A percentile compares a stretch with the other conserved stretches of the same genome.
These are phyloP conservation scores for Drosophila malerkotliana DNA, from an alignment of 1,140 invertebrate species.

Conservation along the genomic window DNA sequence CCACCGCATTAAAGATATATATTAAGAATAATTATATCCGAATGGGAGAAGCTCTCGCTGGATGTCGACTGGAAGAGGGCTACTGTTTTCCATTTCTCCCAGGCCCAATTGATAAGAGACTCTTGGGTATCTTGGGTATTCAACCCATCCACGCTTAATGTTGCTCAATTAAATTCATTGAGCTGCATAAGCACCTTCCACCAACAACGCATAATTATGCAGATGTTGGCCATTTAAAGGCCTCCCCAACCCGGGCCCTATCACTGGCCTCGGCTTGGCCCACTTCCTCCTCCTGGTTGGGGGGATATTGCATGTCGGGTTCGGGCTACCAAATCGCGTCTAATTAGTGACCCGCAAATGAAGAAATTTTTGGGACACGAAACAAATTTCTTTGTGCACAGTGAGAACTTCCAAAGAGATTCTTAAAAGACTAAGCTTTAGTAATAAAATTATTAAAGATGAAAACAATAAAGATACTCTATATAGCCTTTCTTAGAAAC, in stretches of 20 bases:
- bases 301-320: slow-evolving; percentile 39
- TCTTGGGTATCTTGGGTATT: not conserved
- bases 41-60: slow-evolving; percentile 20
- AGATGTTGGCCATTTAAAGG: slow-evolving; percentile 47
- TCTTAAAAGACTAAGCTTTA: not conserved
- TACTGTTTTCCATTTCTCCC: slow-evolving; percentile 35
- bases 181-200: slow-evolving; percentile 49
- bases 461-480: too few relatives aligned
- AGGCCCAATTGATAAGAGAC: slow-evolving; percentile 39
- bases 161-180: slow-evolving; percentile 51
- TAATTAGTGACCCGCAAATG: slow-evolving; percentile 51
- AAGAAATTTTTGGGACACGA: slow-evolving; percentile 48
- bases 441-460: not conserved
- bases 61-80: not conserved
- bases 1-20: slow-evolving; percentile 31
- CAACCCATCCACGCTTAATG: slow-evolving; percentile 32
- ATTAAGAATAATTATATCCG: slow-evolving; percentile 50
- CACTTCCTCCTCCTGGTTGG: slow-evolving; percentile 3
- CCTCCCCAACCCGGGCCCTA: slow-evolving; percentile 9
- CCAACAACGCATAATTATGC: slow-evolving; percentile 50
- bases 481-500: too few relatives aligned
- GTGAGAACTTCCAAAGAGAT: not conserved
- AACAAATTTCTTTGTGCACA: slow-evolving; percentile 26
- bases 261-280: not conserved
- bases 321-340: slow-evolving; percentile 41